Evolutionary conservation across 2,113 vertebrate genomes (phyloP), one percentile per base, ranked within the genome.

Genomic region (Eleginops maclovinus): DNA sequence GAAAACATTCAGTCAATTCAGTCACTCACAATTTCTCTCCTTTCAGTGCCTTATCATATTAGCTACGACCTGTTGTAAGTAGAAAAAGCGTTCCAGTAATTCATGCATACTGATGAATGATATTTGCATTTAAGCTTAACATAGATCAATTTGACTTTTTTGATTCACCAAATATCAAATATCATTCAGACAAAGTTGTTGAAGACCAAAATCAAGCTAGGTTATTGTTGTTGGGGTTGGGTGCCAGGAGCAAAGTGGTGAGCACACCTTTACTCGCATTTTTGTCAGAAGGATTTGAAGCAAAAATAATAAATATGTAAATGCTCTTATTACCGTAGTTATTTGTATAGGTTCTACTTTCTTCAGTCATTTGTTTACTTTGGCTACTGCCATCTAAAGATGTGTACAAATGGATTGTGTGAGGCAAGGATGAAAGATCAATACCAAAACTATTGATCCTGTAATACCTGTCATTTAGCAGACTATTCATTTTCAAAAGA

Each of bases 361-460:
- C 59, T 36, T 75, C 17, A 58, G 41, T 63, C 6, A 8, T 55
- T 21, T 72, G 43, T 77, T 78, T 53, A 53, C 59, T 79, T 53
- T 70, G 46, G 9, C 54, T 76, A 3, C 47, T 4, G 14, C 43
- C 54, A 53, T 61, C 75, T 55, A 0, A 1, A 65, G 50, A 54
- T 28, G 40, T 53, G 36, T 47, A 53, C 36, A 63, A 36, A 77
- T 26, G 54, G 50, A 50, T 63, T 69, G 24, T 50, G 22, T 47
- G 64, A 70, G 54, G 12, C 31, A 53, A 55, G 56, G 77, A 68
- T 63, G n/a, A 73, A 59, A 55, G 60, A 78, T 82, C 47, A 71
- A 62, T 82, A 71, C 19, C 71, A 55, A 74, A 77, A 77, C 15
- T 74, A 77, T 24, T 70, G 76, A 74, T 73, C 55, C 9, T 46